Base-by-base conservation (phyloP, 1,140 invertebrate genomes). In the Drosophila persimilis region DNA sequence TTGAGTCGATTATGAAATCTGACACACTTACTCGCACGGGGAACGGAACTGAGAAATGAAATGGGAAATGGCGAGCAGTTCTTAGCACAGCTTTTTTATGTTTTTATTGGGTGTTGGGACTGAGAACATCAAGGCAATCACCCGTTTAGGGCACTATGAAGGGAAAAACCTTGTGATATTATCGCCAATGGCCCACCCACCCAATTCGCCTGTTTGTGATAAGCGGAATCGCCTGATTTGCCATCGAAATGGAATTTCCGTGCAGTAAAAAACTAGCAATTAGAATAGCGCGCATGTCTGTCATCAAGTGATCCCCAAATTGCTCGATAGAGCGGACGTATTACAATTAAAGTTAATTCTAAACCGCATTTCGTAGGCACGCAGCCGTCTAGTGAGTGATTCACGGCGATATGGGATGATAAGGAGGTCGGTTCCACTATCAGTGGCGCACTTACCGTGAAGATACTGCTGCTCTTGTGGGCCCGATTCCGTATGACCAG, bases 391-490 rank as follows among this genome's bases (percentile, higher is more conserved):
- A 4, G 26, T 39, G 24, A 64, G 72, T 74, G 59, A 74, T 48
- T 74, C 70, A 74, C 43, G 17, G 11, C 31, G 8, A 9, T 31
- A 31, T 31, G 3, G 8, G 8, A 31, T n/a, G 11, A 20, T 54
- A 13, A 20, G 13, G n/a, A 13, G 11, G 20, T 39, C 17, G 26
- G 11, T 45, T 31, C 41, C 22, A 20, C 54, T 39, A 26, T 44
- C 29, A n/a, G 8, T 41, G 39, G 20, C 22, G 50, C 41, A 92
- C 93, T 93, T 93, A 95, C 95, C 91, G 94, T 95, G 81, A 95
- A 94, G 65, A 95, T 94, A 76, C 94, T 94, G 92, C 95, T 95
- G 92, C 95, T 95, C 92, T 95, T 95, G 77, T 95, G 95, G 84
- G 94, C 93, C 90, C 95, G 93, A 90, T 94, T 95, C 85, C 95